Evolutionary conservation across 2,797 vertebrate species (phyloP).

Genomic region (Urophycis tenuis): DNA sequence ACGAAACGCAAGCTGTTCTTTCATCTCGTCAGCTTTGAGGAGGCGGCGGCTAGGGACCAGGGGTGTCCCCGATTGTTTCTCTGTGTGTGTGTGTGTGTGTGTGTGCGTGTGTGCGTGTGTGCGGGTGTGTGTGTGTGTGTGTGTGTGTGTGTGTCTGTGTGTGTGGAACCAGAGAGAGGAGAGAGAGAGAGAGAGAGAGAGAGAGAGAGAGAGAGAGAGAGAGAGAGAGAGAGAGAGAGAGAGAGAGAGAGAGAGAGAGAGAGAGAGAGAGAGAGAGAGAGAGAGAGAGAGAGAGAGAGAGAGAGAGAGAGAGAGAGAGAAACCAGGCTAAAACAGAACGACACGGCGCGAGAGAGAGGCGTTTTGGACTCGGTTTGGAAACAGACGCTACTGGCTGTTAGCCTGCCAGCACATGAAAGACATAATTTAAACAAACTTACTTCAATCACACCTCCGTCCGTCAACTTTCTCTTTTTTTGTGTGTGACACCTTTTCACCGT

Average conservation of each 20-base stretch:
- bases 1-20: slow-evolving; percentile 51
- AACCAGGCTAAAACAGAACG: slow-evolving; percentile 60
- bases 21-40: slow-evolving; percentile 61
- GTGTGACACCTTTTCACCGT: background rate
- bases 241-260: slow-evolving; percentile 22
- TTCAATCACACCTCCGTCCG: slow-evolving; percentile 45
- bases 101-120: too few species aligned
- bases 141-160: background rate
- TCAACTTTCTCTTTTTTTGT: slow-evolving; percentile 16
- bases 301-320: slow-evolving; percentile 48
- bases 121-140: too few species aligned
- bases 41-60: slow-evolving; percentile 43
- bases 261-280: slow-evolving; percentile 29
- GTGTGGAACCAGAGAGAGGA: slow-evolving; percentile 36
- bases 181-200: slow-evolving; percentile 17
- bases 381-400: slow-evolving; percentile 35
- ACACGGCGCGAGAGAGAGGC: slow-evolving; percentile 58
- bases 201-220: slow-evolving; percentile 18
- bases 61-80: slow-evolving; percentile 55
- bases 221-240: slow-evolving; percentile 29
- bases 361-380: slow-evolving; percentile 60
- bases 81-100: background rate
- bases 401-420: background rate
- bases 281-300: slow-evolving; percentile 28
- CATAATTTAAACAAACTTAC: slow-evolving; percentile 51